Conservation (phyloP, 2,888 invertebrate genomes). For the Seira ritae region DNA sequence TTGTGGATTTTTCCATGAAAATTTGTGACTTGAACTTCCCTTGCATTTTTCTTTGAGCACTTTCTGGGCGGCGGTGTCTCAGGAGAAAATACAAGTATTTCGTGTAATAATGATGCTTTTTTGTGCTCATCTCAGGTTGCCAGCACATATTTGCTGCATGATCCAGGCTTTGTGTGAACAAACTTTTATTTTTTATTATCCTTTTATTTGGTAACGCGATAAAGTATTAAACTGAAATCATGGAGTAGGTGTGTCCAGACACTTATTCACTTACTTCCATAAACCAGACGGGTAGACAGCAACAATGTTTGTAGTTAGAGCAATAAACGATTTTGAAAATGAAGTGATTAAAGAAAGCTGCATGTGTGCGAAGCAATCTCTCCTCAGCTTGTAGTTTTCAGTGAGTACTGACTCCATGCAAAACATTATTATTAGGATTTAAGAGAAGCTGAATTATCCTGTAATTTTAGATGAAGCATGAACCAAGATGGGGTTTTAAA, state of each 20-base stretch:
- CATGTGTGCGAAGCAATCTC: not conserved
- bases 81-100: not conserved
- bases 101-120: constrained; percentile 34
- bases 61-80: constrained; percentile 36
- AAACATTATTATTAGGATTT: not conserved
- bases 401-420: too few species aligned
- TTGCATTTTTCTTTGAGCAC: not conserved
- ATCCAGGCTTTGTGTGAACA: not conserved
- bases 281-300: constrained; percentile 19
- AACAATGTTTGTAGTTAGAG: not conserved
- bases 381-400: too few species aligned
- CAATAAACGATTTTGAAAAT: constrained; percentile 37
- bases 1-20: too few species aligned
- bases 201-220: constrained; percentile 35
- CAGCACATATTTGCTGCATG: not conserved
- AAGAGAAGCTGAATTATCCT: not conserved
- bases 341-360: constrained; percentile 43
- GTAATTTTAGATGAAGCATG: too few species aligned
- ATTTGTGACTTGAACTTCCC: too few species aligned
- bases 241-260: constrained; percentile 51
- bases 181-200: constrained; percentile 27
- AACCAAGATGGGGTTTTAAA: too few species aligned
- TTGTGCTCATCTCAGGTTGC: constrained; percentile 4
- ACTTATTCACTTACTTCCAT: constrained; percentile 54
- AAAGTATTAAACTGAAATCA: constrained; percentile 40